Percentiles rank a stretch among this genome's conserved stretches.
phyloP scores from a whole-genome alignment of 2,113 vertebrate genomes.

The Phylloscopus whistleri region DNA sequence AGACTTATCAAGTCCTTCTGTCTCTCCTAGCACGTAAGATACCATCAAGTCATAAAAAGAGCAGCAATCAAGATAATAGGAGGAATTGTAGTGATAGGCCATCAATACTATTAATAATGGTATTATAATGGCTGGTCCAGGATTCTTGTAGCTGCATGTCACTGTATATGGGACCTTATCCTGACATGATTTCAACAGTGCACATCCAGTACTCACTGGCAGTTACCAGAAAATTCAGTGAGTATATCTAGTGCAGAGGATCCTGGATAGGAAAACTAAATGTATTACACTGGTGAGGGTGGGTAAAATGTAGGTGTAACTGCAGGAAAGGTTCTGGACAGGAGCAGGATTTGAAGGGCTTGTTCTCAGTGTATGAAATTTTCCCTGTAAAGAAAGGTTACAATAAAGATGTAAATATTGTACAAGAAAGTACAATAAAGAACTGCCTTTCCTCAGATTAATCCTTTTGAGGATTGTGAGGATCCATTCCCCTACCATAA shows the following conservation, averaged over 20 bases:
- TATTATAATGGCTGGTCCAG: neutral
- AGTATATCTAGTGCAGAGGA: neutral
- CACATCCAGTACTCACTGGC: neutral
- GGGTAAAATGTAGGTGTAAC: neutral
- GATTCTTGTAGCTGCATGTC: neutral
- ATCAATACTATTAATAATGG: neutral
- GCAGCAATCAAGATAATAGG: neutral
- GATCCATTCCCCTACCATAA: neutral
- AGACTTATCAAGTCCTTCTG: neutral
- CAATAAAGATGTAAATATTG: neutral
- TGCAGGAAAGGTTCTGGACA: neutral
- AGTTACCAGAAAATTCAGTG: neutral
- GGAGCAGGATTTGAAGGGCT: neutral
- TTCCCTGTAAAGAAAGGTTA: neutral
- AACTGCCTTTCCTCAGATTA: neutral
- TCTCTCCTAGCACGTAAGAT: neutral
- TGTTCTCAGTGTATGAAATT: neutral
- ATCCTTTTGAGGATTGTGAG: neutral
- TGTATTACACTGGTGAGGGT: neutral
- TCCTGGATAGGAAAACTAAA: neutral
- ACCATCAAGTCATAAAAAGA: neutral
- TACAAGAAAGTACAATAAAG: too few relatives aligned
- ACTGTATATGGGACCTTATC: neutral
- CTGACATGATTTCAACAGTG: accelerated
- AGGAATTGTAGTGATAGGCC: neutral